Conservation (phyloP, 2,797 vertebrate genomes). For the Pangasius krempfi region DNA sequence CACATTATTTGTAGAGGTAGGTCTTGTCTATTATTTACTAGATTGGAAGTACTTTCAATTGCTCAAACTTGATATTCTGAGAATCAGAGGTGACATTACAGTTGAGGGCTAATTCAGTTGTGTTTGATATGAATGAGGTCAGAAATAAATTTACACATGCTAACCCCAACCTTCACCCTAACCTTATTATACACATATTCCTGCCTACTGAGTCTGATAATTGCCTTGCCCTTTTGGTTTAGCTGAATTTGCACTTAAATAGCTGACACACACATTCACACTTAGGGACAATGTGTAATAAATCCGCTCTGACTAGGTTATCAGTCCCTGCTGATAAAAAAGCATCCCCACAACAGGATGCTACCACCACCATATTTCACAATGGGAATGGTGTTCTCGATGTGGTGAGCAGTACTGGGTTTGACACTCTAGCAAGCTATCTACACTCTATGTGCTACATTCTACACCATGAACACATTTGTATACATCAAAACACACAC, state of each 20-base stretch:
- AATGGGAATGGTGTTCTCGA: no score
- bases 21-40: slow-evolving; percentile 57
- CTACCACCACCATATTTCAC: background rate
- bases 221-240: background rate
- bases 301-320: background rate
- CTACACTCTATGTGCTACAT: background rate
- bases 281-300: background rate
- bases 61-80: background rate
- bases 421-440: background rate
- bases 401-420: background rate
- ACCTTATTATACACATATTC: background rate
- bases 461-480: background rate
- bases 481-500: background rate
- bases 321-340: background rate
- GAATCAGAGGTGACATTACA: background rate
- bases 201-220: background rate
- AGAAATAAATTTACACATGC: background rate
- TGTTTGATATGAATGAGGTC: background rate
- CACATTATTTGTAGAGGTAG: slow-evolving; percentile 46
- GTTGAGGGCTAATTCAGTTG: background rate
- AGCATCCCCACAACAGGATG: background rate
- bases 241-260: background rate
- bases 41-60: slow-evolving; percentile 41
- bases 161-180: background rate
- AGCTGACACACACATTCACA: background rate